phyloP scores from a whole-genome alignment of 37 sponge, comb jelly and placozoan species.

The Dysidea cf. avara region DNA sequence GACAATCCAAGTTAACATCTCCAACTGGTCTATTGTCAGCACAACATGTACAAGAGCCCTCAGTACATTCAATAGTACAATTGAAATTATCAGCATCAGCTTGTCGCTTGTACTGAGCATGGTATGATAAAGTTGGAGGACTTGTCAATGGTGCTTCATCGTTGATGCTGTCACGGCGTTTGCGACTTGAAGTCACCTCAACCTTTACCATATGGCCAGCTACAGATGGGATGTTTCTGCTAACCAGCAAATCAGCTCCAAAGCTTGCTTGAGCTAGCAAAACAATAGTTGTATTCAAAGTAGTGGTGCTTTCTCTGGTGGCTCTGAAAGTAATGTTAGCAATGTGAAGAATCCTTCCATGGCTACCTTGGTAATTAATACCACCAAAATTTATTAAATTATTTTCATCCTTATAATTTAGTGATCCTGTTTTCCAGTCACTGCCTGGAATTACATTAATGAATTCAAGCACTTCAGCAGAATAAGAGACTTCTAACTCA shows the following conservation, averaged over 20 bases:
- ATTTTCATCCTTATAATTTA: conserved; percentile 3
- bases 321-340: conserved; percentile 33
- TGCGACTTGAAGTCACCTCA: background rate
- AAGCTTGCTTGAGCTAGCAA: conserved; percentile 24
- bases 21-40: conserved; percentile 17
- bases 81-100: too few species aligned
- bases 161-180: background rate
- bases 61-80: too few species aligned
- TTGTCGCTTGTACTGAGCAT: background rate
- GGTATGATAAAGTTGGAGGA: background rate
- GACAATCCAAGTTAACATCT: conserved; percentile 63
- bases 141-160: background rate
- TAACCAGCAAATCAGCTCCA: background rate
- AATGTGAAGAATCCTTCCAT: conserved; percentile 17
- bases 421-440: conserved; percentile 42
- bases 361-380: conserved; percentile 31
- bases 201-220: conserved; percentile 21
- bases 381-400: conserved; percentile 48
- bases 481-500: conserved; percentile 23
- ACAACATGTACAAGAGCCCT: too few species aligned
- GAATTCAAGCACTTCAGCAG: conserved; percentile 3
- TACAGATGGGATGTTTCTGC: background rate
- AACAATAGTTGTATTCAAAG: conserved; percentile 12
- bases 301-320: background rate
- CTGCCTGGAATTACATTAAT: conserved; percentile 12